These are phyloP conservation scores for Vombatus ursinus DNA, from an alignment of 2,113 vertebrate genomes.

Conservation along the genomic window DNA sequence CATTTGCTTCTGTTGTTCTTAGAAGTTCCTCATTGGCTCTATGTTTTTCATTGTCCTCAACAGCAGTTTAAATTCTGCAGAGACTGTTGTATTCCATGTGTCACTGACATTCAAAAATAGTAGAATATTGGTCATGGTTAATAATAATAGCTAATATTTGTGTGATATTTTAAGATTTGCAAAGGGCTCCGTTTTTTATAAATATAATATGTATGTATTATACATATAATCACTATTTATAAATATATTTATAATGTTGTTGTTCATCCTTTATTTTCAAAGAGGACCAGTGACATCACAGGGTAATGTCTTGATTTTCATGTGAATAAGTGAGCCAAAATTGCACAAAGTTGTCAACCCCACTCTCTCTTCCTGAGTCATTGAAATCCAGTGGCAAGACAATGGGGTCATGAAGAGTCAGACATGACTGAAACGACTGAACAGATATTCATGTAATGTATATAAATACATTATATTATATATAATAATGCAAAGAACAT, in stretches of 20 bases:
- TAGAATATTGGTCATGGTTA: not conserved
- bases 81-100: not conserved
- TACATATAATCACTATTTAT: no score
- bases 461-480: not conserved
- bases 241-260: no score
- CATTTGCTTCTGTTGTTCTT: not conserved
- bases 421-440: not conserved
- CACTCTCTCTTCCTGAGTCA: not conserved
- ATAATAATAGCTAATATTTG: not conserved
- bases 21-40: not conserved
- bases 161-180: not conserved
- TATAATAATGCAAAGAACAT: not conserved
- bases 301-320: not conserved
- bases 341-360: no score
- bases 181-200: not conserved
- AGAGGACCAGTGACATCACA: not conserved
- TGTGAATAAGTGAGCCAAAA: not conserved
- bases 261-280: not conserved
- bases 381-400: not conserved
- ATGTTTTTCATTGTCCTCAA: not conserved
- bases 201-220: not conserved
- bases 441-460: not conserved
- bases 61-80: not conserved
- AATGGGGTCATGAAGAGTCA: no score
- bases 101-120: not conserved